Evolutionary conservation across 2,113 vertebrate genomes (phyloP).

Genomic region (Lichenostomus cassidix): DNA sequence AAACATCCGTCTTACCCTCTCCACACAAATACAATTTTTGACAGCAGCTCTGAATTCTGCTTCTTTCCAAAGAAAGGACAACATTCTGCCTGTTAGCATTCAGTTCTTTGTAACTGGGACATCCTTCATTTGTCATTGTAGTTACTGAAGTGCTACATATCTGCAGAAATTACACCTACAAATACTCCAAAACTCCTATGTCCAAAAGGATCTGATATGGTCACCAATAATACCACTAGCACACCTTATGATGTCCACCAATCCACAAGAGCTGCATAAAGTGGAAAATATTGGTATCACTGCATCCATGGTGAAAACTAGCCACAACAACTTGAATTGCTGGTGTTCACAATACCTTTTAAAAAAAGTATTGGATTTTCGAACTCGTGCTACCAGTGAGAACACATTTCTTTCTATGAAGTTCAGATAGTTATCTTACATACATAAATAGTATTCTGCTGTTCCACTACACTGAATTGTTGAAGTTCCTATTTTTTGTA

Average conservation of each 20-base stretch:
- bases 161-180: neutral
- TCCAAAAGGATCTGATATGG: neutral
- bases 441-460: neutral
- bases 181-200: neutral
- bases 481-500: neutral
- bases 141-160: neutral
- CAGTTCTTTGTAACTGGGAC: neutral
- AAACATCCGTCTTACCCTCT: neutral
- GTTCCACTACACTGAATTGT: neutral
- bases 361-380: neutral
- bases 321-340: neutral
- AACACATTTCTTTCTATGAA: neutral
- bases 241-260: neutral
- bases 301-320: neutral
- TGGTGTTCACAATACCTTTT: neutral
- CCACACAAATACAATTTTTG: neutral
- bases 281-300: neutral
- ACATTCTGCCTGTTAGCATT: neutral
- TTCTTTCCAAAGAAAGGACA: neutral
- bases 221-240: neutral
- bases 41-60: neutral
- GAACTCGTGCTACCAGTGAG: neutral
- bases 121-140: neutral
- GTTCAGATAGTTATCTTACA: neutral
- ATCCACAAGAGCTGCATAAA: neutral